Evolutionary conservation across 2,113 vertebrate genomes (phyloP), one percentile per base, ranked within the genome.

Genomic region (Cinclus mexicanus): DNA sequence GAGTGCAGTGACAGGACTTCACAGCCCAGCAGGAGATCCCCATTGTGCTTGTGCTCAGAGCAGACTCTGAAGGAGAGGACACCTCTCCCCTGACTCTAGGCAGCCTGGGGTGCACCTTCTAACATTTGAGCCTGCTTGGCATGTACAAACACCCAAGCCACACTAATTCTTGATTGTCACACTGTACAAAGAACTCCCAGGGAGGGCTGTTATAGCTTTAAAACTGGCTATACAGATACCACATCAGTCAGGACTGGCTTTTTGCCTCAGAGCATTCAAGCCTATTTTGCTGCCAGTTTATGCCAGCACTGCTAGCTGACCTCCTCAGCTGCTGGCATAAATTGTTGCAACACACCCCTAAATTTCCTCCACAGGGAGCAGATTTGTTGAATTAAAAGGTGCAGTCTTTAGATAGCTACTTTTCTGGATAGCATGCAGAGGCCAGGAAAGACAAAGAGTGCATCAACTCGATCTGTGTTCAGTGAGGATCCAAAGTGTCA

Each of bases 311-410:
- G 52, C 68, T 81, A 25, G 42, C 44, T 92, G 92, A 83, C 88
- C 71, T 91, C 63, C 71, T 78, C 72, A 28, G 53, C 53, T 22
- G 46, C 60, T 44, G 60, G 47, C 82, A 78, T 59, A 77, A 90
- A 90, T 75, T 75, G 79, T 72, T 90, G 65, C 25, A 57, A 53
- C 69, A 87, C 37, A 87, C 21, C 60, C 75, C 56, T 71, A 63
- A 55, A 90, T 95, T 90, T 93, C 83, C 92, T 90, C 72, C 44
- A 25, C 57, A 15, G 90, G 92, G 20, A 82, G 47, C 41, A 82
- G 60, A 75, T 90, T 49, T 75, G 56, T 75, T 75, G 88, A 90
- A 92, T 94, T 90, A 93, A 88, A 75, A 93, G 88, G 68, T 39
- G 44, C 41, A 59, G 12, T 60, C 56, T 71, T 78, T 57, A 78